Base-by-base conservation (phyloP, 2,113 vertebrate genomes). In the Cryptomyrus ogoouensis region DNA sequence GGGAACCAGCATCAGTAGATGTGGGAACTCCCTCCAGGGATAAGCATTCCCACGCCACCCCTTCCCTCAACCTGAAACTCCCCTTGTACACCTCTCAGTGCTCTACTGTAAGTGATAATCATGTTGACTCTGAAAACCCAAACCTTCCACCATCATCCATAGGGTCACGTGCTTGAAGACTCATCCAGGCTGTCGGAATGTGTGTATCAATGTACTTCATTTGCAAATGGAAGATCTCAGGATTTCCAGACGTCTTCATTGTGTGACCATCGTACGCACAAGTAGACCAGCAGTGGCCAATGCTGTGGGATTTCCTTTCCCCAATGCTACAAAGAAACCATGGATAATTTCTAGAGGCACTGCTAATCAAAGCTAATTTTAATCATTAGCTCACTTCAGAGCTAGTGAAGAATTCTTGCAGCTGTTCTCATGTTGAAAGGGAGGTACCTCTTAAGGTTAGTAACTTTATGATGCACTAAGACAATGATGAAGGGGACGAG, bases 1-100 rank as follows among this genome's bases (percentile, higher is more conserved):
- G 97, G 97, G 53, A 98, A 97, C 94, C 96, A 94, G 91, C 96
- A 96, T 92, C 95, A 95, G 2, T 98, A 95, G 92, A 85, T 42
- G 3, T 87, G 53, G 83, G 1, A 7, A 46, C 47, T 8, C 19
- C 27, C 58, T n/a, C 80, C 74, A 88, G 74, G 35, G 9, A 53
- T 13, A 19, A 27, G n/a, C 31, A 10, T 39, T 13, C 12, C 7
- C n/a, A 13, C n/a, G 13, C 89, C 50, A 31, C 31, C 31, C n/a
- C 47, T 24, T 46, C 58, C 66, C 86, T 52, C 46, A 13, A 39
- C 87, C 66, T 27, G 44, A 49, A 21, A 17, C 50, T 39, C 56
- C 88, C 88, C 53, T 31, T 15, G 47, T 15, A 50, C 47, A n/a
- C 88, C 31, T 24, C 52, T 27, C 90, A 58, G 85, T 77, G 62